Conservation (phyloP, 1,140 invertebrate genomes). For the Dermatophagoides farinae region DNA sequence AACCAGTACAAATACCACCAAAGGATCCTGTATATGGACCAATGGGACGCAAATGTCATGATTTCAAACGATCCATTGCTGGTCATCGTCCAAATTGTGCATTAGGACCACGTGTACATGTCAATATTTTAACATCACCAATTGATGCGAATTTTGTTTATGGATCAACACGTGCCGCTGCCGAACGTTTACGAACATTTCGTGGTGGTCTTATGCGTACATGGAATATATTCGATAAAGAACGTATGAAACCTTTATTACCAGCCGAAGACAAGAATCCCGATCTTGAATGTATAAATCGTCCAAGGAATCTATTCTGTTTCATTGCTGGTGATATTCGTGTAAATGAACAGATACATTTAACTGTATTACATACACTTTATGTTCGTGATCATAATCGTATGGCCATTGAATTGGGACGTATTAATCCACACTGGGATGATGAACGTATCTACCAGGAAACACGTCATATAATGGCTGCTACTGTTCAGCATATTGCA, state of each 20-base stretch:
- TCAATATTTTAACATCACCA: conserved; percentile 29
- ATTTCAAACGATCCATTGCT: conserved; percentile 29
- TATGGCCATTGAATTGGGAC: conserved; percentile 47
- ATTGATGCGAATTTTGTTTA: conserved; percentile 35
- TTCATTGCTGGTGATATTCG: conserved; percentile 30
- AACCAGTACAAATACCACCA: conserved; percentile 64
- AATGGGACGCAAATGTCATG: conserved; percentile 22
- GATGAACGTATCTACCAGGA: conserved; percentile 34
- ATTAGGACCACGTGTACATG: conserved; percentile 29
- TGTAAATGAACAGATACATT: conserved; percentile 31
- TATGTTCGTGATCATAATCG: conserved; percentile 34
- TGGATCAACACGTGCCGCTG: conserved; percentile 27
- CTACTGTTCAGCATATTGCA: conserved; percentile 31
- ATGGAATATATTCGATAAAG: conserved; percentile 41
- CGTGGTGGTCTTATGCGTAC: conserved; percentile 19
- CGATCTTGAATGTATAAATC: conserved; percentile 64
- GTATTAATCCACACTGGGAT: conserved; percentile 35
- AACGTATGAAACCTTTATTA: conserved; percentile 64
- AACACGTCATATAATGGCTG: conserved; percentile 28
- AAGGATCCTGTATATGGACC: conserved; percentile 69
- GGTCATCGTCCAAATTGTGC: conserved; percentile 30
- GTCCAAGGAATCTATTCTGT: conserved; percentile 56
- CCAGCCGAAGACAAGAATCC: conserved; percentile 69
- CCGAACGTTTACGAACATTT: conserved; percentile 28
- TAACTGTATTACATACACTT: conserved; percentile 29